Evolutionary conservation across 2,113 vertebrate species (phyloP), one percentile per base, ranked within the genome.

Genomic region (Erythrocercus mccallii): DNA sequence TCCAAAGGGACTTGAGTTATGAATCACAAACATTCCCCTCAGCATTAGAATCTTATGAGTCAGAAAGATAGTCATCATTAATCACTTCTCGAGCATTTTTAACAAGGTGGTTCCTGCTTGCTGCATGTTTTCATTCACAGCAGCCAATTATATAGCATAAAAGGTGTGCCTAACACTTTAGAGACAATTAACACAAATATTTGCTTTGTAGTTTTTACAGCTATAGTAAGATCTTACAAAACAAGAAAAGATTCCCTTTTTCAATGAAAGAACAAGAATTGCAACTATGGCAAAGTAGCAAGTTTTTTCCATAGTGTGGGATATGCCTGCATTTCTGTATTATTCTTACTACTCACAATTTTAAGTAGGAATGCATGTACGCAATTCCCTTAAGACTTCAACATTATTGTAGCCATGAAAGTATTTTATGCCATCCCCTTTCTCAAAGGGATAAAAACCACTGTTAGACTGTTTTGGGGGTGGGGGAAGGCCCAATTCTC

Each of bases 61-160:
- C 96, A 97, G 79, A 65, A 77, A 88, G 82, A 90, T 1, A 93
- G 66, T 84, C 69, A 93, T 92, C 94, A 85, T 95, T 95, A 96
- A 94, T 94, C 95, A 94, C 76, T 83, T 88, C 90, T 93, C 9
- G 17, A 78, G 79, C 35, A 61, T 73, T 93, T 95, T 86, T 77
- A 90, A 95, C 47, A 93, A 93, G 82, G 95, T 81, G 79, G 91
- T 23, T 97, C 95, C 94, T 80, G 81, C 78, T 93, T 60, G 31
- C 69, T 91, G 65, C 81, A 33, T 93, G 87, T 94, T 96, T 96
- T 79, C 70, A 81, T 74, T 66, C 87, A 77, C 88, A 86, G 54
- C 90, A 95, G 70, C 38, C 86, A 90, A 86, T 88, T 83, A 69
- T 42, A 83, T 5, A 73, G 68, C 64, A 81, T 23, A 81, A 62